phyloP scores from a whole-genome alignment of 1,140 invertebrate species.

The Branchinecta lindahli region DNA sequence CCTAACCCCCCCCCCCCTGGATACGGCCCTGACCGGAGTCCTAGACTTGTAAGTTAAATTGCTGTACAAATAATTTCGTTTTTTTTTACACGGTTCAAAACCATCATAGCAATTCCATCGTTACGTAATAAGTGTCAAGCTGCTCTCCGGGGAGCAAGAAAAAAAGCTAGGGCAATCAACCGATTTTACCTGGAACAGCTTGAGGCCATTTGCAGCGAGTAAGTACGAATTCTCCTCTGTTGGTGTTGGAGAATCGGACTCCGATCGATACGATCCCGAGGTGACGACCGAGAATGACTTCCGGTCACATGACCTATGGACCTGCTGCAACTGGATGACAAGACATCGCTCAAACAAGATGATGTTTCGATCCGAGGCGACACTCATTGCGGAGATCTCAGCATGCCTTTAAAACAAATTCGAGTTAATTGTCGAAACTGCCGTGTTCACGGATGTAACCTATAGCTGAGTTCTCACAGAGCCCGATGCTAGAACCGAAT shows the following conservation, averaged over 20 bases:
- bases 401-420: background rate
- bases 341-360: constrained; percentile 6
- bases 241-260: background rate
- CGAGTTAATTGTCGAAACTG: too few relatives aligned
- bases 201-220: background rate
- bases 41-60: too few relatives aligned
- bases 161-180: background rate
- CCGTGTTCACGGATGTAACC: too few relatives aligned
- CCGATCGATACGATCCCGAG: background rate
- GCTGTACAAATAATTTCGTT: too few relatives aligned
- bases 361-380: background rate
- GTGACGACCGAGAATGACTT: background rate
- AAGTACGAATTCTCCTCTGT: background rate
- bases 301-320: background rate
- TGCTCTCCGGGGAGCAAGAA: background rate
- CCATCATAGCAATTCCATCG: too few relatives aligned
- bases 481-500: too few relatives aligned
- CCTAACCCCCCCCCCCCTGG: too few relatives aligned
- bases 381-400: background rate
- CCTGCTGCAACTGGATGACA: background rate
- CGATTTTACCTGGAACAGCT: background rate
- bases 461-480: too few relatives aligned
- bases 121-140: too few relatives aligned
- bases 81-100: too few relatives aligned
- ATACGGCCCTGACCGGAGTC: too few relatives aligned